phyloP scores from a whole-genome alignment of 2,888 invertebrate species.

The Sphecodes monilicornis region DNA sequence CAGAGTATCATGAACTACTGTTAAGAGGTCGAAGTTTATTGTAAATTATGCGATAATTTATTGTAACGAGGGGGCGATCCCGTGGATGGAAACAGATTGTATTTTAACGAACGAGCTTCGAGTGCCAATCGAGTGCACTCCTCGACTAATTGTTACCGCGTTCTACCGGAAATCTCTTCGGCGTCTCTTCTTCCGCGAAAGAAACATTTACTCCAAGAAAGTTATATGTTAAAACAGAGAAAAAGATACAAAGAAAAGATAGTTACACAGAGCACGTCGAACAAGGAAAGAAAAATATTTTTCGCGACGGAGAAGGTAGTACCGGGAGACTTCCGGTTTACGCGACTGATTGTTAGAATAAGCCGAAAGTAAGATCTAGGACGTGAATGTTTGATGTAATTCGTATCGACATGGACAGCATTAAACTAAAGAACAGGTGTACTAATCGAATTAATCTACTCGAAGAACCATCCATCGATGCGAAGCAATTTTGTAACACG shows the following conservation, averaged over 20 bases:
- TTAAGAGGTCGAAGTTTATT: constrained; percentile 60
- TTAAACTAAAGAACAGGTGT: constrained; percentile 11
- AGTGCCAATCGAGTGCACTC: constrained; percentile 70
- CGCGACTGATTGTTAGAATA: constrained; percentile 64
- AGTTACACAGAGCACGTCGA: neutral
- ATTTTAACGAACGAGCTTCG: constrained; percentile 81
- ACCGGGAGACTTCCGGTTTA: constrained; percentile 52
- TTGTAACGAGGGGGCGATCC: constrained; percentile 44
- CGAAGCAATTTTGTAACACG: constrained; percentile 23
- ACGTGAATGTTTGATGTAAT: constrained; percentile 67
- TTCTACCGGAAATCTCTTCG: constrained; percentile 29
- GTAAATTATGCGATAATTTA: constrained; percentile 68
- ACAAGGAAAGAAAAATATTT: constrained; percentile 1
- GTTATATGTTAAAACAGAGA: neutral
- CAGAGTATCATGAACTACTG: constrained; percentile 78
- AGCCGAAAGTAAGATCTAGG: constrained; percentile 53
- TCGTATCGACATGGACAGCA: constrained; percentile 26
- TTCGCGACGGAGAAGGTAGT: neutral
- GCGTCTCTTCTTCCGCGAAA: neutral
- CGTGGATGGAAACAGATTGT: constrained; percentile 71
- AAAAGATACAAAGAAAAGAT: neutral
- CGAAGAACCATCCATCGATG: constrained; percentile 35
- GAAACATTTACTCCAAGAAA: neutral
- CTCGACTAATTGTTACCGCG: constrained; percentile 76
- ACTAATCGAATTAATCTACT: constrained; percentile 25